Evolutionary conservation across 2,113 vertebrate genomes (phyloP).

Genomic region (Solea senegalensis): DNA sequence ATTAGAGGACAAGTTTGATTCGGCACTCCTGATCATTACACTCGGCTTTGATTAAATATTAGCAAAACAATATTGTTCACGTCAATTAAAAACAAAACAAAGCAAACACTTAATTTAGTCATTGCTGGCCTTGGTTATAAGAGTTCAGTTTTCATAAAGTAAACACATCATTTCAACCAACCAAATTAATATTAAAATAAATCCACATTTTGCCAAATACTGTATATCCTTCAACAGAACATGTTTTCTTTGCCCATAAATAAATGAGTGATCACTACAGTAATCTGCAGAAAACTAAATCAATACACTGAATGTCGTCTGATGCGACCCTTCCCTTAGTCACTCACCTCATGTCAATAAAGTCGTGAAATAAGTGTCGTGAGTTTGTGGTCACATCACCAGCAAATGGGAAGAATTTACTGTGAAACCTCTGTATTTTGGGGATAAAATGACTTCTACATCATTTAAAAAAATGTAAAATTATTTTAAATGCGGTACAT

Average conservation of each 20-base stretch:
- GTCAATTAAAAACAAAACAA: slow-evolving; percentile 6
- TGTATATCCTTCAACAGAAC: slow-evolving; percentile 1
- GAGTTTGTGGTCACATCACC: too few species aligned
- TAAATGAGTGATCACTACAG: slow-evolving; percentile 20
- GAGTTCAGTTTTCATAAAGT: slow-evolving; percentile 6
- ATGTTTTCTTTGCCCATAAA: slow-evolving; percentile 30
- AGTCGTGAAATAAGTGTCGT: too few species aligned
- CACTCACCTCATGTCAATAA: slow-evolving; percentile 4
- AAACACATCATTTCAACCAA: slow-evolving; percentile 6
- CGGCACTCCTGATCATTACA: slow-evolving; percentile 17
- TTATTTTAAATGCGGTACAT: too few species aligned
- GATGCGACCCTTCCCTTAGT: slow-evolving; percentile 9
- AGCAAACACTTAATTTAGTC: slow-evolving; percentile 13
- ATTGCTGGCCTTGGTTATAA: slow-evolving; percentile 31
- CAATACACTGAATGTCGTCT: slow-evolving; percentile 27
- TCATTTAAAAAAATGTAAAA: too few species aligned
- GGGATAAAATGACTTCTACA: too few species aligned
- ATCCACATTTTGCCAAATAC: not conserved
- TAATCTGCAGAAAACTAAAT: slow-evolving; percentile 42
- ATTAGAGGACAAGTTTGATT: slow-evolving; percentile 5
- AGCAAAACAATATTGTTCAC: not conserved
- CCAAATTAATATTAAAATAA: too few species aligned
- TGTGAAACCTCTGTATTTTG: too few species aligned
- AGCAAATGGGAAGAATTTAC: too few species aligned
- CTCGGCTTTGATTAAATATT: slow-evolving; percentile 8